These are phyloP conservation scores for Zosterops borbonicus DNA, from an alignment of 2,113 vertebrate genomes.

Conservation along the genomic window DNA sequence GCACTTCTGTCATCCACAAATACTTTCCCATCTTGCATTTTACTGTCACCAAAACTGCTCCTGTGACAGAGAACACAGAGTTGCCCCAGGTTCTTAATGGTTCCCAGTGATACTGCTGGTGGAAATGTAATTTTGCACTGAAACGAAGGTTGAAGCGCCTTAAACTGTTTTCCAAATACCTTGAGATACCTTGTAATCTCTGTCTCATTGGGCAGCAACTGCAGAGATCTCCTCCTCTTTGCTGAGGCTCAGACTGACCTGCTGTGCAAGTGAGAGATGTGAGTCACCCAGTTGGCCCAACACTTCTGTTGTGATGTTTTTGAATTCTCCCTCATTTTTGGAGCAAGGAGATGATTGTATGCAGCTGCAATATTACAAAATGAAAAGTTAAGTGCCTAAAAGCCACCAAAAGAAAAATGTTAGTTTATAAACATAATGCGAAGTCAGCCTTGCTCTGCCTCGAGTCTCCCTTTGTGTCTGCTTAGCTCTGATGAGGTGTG, in stretches of 20 bases:
- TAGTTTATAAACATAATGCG: background rate
- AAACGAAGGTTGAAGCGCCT: background rate
- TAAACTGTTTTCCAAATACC: background rate
- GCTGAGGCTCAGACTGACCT: background rate
- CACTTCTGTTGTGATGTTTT: background rate
- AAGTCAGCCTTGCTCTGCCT: background rate
- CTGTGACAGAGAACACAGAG: background rate
- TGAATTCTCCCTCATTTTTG: background rate
- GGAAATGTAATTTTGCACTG: background rate
- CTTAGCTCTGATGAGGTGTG: background rate
- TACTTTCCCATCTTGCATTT: background rate
- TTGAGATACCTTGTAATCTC: background rate
- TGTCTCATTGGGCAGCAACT: background rate
- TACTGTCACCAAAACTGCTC: background rate
- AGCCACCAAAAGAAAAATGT: background rate
- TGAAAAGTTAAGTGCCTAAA: background rate
- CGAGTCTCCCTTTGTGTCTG: fast-evolving
- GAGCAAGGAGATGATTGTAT: background rate
- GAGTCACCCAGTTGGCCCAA: background rate
- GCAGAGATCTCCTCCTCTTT: background rate
- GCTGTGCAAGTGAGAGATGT: background rate
- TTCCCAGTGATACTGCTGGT: background rate
- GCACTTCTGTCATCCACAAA: background rate
- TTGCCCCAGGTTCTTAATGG: background rate
- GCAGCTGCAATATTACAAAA: background rate